Conservation (phyloP, 2,113 vertebrate species). For the Zapus hudsonius region DNA sequence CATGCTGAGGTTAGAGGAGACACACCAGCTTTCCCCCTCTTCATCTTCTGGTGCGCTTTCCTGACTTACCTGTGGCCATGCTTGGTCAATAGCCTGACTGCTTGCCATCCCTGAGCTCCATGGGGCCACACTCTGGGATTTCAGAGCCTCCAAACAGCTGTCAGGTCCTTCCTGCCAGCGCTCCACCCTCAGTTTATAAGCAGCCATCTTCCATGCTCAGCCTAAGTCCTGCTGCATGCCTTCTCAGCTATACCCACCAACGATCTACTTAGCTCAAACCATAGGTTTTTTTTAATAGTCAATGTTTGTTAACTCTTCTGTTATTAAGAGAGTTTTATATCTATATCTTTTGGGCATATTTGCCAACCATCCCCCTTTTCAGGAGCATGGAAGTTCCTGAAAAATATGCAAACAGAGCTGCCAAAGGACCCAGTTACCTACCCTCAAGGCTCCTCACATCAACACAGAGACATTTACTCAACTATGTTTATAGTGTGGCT, state of each 20-base stretch:
- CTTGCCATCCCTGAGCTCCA: constrained; percentile 95
- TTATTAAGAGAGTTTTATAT: not conserved
- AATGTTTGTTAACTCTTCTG: not conserved
- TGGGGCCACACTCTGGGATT: constrained; percentile 96
- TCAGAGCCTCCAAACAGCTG: constrained; percentile 87
- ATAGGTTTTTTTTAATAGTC: not conserved
- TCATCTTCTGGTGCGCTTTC: too few species aligned
- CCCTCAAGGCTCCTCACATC: too few species aligned
- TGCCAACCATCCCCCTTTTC: not conserved
- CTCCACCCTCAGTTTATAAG: not conserved
- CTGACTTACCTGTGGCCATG: too few species aligned
- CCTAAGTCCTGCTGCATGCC: not conserved
- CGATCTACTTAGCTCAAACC: not conserved
- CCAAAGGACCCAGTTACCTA: too few species aligned
- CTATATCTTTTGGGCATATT: not conserved
- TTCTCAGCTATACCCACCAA: not conserved
- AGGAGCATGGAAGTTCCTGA: too few species aligned
- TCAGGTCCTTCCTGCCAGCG: not conserved
- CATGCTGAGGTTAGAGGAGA: too few species aligned
- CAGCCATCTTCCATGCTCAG: not conserved
- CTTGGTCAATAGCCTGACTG: too few species aligned
- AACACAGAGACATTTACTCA: too few species aligned
- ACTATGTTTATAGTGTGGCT: too few species aligned
- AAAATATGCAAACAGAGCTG: too few species aligned
- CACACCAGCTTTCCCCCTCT: too few species aligned